Evolutionary conservation across 92 coral and sea anemone species (phyloP), one percentile per base, ranked within the genome.

Genomic region (Parazoanthus darwini): DNA sequence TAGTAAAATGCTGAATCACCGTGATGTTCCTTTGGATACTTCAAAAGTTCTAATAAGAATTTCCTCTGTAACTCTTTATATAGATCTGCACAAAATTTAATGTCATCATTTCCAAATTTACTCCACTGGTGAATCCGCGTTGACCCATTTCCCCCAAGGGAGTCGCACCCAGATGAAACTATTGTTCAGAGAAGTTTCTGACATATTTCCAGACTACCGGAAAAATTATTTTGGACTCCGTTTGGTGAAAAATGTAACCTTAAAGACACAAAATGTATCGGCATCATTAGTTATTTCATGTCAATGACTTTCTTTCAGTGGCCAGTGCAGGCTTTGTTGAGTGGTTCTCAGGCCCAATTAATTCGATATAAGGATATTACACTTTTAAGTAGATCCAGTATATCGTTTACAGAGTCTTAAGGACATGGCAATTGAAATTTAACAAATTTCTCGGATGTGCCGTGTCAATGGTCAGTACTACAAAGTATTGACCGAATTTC

Each of bases 71-170:
- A 37, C 13, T 37, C 74, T 39, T 81, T 81, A 59, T 81, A 81
- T 81, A 20, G 81, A 22, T 81, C 23, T 58, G 33, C 36, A 14
- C 18, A 26, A 26, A 81, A 59, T 81, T 74, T 81, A 63, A 39
- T 81, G 54, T 59, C 85, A 76, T 76, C 80, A 81, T 81, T 56
- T 81, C 85, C 85, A 81, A 81, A 81, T 56, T 81, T 81, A 81
- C 85, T 70, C 14, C 54, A 23, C 4, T 15, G 26, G 48, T 36
- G 48, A 38, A 22, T 36, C 18, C 29, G 33, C 33, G 83, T 23
- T 81, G 74, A 63, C 33, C 68, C 85, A 81, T 63, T 81, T 81
- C 85, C 85, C 80, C 85, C 85, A 36, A 37, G 85, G 85, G 85
- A 81, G 54, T 20, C 56, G 74, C 74, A 81, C 85, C 85, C 85